A percentile compares a stretch with the other conserved stretches of the same genome.
phyloP scores from a whole-genome alignment of 2,113 vertebrate species.

The Odocoileus hemionus region DNA sequence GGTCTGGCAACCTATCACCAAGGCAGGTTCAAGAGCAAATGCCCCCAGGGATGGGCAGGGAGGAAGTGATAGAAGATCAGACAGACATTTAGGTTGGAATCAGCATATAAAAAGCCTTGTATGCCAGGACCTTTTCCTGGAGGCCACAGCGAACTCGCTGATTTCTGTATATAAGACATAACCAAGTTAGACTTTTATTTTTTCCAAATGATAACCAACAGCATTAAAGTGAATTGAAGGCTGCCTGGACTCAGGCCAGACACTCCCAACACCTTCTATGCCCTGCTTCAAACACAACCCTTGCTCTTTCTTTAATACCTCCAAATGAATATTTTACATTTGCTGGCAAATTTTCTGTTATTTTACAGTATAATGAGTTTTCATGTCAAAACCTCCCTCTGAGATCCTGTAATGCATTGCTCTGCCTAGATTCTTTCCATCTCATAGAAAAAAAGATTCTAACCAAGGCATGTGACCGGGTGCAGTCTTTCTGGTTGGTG shows the following conservation, averaged over 20 bases:
- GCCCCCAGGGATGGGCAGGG: neutral
- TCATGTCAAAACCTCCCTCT: conserved; percentile 10
- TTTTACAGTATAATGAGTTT: conserved; percentile 24
- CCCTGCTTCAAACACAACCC: neutral
- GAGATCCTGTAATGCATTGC: neutral
- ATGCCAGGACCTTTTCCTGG: neutral
- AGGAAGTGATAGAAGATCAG: neutral
- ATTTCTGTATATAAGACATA: conserved; percentile 54
- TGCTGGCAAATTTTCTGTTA: conserved; percentile 38
- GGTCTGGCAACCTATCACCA: neutral
- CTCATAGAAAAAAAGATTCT: neutral
- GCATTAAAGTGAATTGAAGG: conserved; percentile 11
- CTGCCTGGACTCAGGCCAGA: conserved; percentile 41
- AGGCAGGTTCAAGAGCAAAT: neutral
- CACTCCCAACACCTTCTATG: neutral
- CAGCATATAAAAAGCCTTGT: neutral
- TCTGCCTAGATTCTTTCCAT: neutral
- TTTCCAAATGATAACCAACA: conserved; percentile 32
- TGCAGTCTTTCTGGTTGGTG: neutral
- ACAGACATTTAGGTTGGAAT: neutral
- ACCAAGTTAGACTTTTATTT: neutral
- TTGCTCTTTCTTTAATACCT: conserved; percentile 13
- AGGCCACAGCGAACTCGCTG: neutral
- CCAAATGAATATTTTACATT: conserved; percentile 20
- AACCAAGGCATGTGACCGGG: neutral